These are phyloP conservation scores for Tachycineta bicolor DNA, from an alignment of 2,113 vertebrate species.

Conservation along the genomic window DNA sequence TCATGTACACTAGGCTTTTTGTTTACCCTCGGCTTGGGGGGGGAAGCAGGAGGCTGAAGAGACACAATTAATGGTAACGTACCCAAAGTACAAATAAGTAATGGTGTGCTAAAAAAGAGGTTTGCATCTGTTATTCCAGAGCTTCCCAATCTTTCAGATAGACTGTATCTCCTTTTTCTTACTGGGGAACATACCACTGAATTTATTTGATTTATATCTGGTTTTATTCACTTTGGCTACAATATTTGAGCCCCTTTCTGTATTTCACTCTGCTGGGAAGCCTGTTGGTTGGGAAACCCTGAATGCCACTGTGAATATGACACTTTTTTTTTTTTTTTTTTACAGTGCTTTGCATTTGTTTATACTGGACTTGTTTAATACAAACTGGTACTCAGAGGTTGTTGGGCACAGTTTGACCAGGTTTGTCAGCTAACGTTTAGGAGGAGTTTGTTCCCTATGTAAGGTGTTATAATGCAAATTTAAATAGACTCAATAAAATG, in stretches of 20 bases:
- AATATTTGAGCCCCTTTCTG: not conserved
- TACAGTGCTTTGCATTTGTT: constrained; percentile 67
- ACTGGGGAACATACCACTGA: not conserved
- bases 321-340: not conserved
- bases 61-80: not conserved
- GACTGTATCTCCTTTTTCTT: not conserved
- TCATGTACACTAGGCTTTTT: not conserved
- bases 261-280: constrained; percentile 17
- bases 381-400: constrained; percentile 60
- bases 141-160: constrained; percentile 57
- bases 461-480: constrained; percentile 76
- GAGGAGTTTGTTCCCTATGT: constrained; percentile 77
- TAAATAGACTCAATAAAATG: constrained; percentile 80
- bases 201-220: constrained; percentile 23
- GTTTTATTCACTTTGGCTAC: constrained; percentile 36
- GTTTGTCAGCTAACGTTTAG: constrained; percentile 68
- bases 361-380: constrained; percentile 66
- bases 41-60: not conserved
- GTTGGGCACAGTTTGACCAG: constrained; percentile 51
- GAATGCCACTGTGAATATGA: constrained; percentile 69
- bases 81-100: constrained; percentile 28
- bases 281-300: constrained; percentile 71
- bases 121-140: constrained; percentile 47
- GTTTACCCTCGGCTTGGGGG: not conserved
- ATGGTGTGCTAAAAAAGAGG: constrained; percentile 4